Base-by-base conservation (phyloP, 2,888 invertebrate genomes). In the Merodon equestris region DNA sequence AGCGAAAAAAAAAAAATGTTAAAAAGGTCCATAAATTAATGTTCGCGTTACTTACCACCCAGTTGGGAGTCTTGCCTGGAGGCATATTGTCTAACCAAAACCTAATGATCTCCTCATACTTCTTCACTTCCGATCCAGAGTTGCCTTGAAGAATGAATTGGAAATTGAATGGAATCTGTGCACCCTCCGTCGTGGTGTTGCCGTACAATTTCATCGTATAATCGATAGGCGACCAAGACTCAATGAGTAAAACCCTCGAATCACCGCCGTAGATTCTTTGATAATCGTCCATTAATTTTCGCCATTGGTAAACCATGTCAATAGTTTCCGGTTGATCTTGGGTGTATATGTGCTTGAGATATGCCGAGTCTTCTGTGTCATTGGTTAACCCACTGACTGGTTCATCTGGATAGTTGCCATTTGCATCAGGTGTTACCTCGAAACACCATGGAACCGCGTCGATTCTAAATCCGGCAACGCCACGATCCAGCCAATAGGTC, bases 401-500 rank as follows among this genome's bases (percentile, higher is more conserved):
- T 84, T 93, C 93, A 85, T 94, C 91, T 0, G 89, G 90, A 81
- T 90, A 90, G 53, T 87, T 83, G 0, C 91, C 91, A 18, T 89
- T 90, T 85, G 92, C 93, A 91, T 87, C 89, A 27, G 86, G 83
- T 3, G 82, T 19, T 1, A 85, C 86, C 75, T 88, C 95, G 81
- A 87, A 88, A 71, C 87, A 85, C 85, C 86, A 86, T 18, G 88
- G 88, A 7, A 95, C 91, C 0, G 95, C 95, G 84, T 95, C 95
- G 48, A 97, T 90, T 76, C 97, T 92, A 85, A 97, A 96, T 0
- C 97, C 98, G 85, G 95, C 95, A 0, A 97, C 92, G 0, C 96
- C 97, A 82, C 92, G 92, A 72, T 93, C 92, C 60, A 97, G 85
- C 97, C 97, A 97, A 84, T 93, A 96, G 83, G 90, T 91, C 5